Conservation (phyloP, 2,113 vertebrate species). For the Oncorhynchus mykiss region DNA sequence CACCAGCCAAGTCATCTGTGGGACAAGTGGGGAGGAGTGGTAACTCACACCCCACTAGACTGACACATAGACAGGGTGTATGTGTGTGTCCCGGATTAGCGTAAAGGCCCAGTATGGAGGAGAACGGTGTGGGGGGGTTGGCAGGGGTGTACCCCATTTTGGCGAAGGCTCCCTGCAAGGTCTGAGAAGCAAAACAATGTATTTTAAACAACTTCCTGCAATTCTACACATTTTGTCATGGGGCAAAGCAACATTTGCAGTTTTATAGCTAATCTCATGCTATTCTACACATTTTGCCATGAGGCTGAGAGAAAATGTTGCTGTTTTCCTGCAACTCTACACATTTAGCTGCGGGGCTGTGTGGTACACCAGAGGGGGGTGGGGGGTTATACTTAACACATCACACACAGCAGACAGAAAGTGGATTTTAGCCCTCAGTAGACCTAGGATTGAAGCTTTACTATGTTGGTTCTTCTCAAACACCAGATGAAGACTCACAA, state of each 20-base stretch:
- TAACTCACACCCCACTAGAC: slow-evolving; percentile 31
- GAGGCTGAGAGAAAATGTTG: too few relatives aligned
- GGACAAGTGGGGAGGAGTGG: slow-evolving; percentile 42
- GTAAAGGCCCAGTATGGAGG: not conserved
- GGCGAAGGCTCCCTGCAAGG: too few relatives aligned
- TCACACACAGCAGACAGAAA: slow-evolving; percentile 29
- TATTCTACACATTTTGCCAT: too few relatives aligned
- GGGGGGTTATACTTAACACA: not conserved
- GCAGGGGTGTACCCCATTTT: too few relatives aligned
- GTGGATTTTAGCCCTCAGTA: slow-evolving; percentile 39
- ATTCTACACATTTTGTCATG: too few relatives aligned
- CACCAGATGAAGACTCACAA: slow-evolving; percentile 25
- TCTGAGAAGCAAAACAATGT: too few relatives aligned
- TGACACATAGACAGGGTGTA: slow-evolving; percentile 13
- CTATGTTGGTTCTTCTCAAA: slow-evolving; percentile 23
- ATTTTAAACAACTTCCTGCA: too few relatives aligned
- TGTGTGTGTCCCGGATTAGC: slow-evolving; percentile 32
- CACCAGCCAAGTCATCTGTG: slow-evolving; percentile 51
- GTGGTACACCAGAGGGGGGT: too few relatives aligned
- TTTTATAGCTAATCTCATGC: too few relatives aligned
- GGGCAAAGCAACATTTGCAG: too few relatives aligned
- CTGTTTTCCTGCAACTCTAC: too few relatives aligned
- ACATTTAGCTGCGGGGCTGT: too few relatives aligned
- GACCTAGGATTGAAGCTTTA: not conserved
- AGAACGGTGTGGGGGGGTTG: not conserved